Percentiles rank a stretch among this genome's conserved stretches.
These are phyloP conservation scores for Oreochromis tanganicae DNA, from an alignment of 2,113 vertebrate genomes.

Conservation along the genomic window DNA sequence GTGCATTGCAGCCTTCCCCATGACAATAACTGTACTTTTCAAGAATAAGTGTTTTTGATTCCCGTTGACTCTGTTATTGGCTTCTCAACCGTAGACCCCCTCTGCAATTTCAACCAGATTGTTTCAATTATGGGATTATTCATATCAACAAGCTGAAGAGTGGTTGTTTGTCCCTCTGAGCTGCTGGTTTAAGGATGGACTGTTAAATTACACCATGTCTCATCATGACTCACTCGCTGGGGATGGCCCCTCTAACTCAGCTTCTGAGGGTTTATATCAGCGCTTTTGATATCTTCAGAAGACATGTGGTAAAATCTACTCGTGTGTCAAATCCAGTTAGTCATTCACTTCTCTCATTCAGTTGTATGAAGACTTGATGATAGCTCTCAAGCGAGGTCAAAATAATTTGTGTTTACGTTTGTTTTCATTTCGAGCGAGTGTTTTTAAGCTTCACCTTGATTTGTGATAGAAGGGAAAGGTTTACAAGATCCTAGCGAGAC, in stretches of 20 bases:
- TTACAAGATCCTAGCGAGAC: not conserved
- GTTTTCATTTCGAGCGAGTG: not conserved
- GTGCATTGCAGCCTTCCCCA: slow-evolving; percentile 29
- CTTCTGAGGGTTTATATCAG: not conserved
- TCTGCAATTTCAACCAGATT: slow-evolving; percentile 59
- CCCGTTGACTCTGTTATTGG: slow-evolving; percentile 52
- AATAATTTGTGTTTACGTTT: rapidly evolving
- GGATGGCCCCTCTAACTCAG: not conserved
- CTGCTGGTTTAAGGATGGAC: slow-evolving; percentile 29
- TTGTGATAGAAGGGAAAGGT: not conserved
- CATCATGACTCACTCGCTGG: not conserved
- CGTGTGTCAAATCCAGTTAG: not conserved
- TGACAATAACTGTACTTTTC: slow-evolving; percentile 66
- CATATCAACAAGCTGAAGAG: slow-evolving; percentile 50
- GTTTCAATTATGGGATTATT: slow-evolving; percentile 70
- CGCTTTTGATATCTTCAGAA: not conserved
- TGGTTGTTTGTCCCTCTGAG: slow-evolving; percentile 37
- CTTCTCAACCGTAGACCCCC: slow-evolving; percentile 25
- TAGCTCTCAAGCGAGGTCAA: not conserved
- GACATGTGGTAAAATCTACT: not conserved
- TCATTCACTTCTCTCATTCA: not conserved
- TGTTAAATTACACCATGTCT: slow-evolving; percentile 24
- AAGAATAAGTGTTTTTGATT: slow-evolving; percentile 61
- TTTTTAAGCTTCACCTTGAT: not conserved
- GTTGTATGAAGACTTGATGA: not conserved